Conservation (phyloP, 2,888 invertebrate species). For the Cephus nigrinus region DNA sequence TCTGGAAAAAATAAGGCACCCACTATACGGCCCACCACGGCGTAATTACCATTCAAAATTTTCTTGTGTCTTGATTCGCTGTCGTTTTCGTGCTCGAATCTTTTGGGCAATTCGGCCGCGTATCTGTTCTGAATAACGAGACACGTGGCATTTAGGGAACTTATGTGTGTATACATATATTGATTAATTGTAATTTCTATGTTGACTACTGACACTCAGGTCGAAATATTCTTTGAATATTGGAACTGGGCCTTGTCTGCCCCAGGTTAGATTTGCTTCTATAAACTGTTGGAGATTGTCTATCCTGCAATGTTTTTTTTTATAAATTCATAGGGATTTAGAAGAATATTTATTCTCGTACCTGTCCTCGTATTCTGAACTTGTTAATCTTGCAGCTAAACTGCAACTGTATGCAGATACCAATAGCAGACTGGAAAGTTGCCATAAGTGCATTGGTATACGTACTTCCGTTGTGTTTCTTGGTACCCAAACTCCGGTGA, state of each 20-base stretch:
- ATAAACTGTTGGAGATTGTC: constrained; percentile 52
- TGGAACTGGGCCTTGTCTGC: constrained; percentile 40
- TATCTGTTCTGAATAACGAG: constrained; percentile 41
- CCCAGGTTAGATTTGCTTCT: constrained; percentile 54
- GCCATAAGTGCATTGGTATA: constrained; percentile 54
- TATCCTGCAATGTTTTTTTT: constrained; percentile 38
- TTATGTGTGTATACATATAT: neutral
- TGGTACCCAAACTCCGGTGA: constrained; percentile 46
- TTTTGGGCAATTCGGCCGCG: constrained; percentile 33
- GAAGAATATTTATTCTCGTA: constrained; percentile 10
- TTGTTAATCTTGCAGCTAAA: constrained; percentile 53
- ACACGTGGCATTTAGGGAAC: neutral
- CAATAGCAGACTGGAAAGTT: constrained; percentile 49
- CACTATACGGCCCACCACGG: constrained; percentile 47
- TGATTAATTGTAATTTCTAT: neutral
- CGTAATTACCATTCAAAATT: constrained; percentile 47
- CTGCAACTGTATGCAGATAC: constrained; percentile 56
- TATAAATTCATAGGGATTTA: neutral
- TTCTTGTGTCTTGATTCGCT: constrained; percentile 30
- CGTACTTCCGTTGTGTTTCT: constrained; percentile 34
- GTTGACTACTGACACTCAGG: constrained; percentile 32
- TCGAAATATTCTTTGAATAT: constrained; percentile 48
- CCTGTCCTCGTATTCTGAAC: constrained; percentile 52
- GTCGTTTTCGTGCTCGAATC: constrained; percentile 31
- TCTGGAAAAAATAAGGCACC: constrained; percentile 52